Conservation (phyloP, 2,113 vertebrate species). For the Ursus arctos region DNA sequence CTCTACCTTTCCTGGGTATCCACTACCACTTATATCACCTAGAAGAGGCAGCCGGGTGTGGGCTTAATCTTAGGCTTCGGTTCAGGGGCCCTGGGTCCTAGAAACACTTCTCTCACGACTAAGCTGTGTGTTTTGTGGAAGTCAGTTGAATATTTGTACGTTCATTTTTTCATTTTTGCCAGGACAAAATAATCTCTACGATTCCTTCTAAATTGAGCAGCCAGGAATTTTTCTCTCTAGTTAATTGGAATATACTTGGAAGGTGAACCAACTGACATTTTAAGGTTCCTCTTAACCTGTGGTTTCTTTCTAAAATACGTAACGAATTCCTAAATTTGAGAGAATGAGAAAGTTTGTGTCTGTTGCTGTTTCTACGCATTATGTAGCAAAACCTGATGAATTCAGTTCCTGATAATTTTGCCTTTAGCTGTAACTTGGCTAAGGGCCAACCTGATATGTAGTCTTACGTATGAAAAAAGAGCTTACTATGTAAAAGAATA, state of each 20-base stretch:
- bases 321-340: slow-evolving; percentile 7
- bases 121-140: not conserved
- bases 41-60: not conserved
- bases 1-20: not conserved
- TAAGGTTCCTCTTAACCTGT: not conserved
- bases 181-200: not conserved
- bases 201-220: not conserved
- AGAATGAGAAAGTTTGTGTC: not conserved
- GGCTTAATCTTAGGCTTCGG: not conserved
- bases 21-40: not conserved
- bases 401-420: slow-evolving; percentile 60
- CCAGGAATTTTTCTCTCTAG: not conserved
- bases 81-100: not conserved
- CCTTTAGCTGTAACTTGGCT: slow-evolving; percentile 55
- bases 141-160: not conserved
- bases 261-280: not conserved
- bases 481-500: slow-evolving; percentile 54
- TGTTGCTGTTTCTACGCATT: not conserved
- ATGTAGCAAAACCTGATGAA: slow-evolving; percentile 14
- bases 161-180: not conserved
- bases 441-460: slow-evolving; percentile 67
- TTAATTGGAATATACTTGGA: not conserved
- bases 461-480: not conserved
- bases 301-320: slow-evolving; percentile 28
- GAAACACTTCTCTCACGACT: not conserved